phyloP scores from a whole-genome alignment of 1,140 invertebrate genomes.

The Magallana angulata region DNA sequence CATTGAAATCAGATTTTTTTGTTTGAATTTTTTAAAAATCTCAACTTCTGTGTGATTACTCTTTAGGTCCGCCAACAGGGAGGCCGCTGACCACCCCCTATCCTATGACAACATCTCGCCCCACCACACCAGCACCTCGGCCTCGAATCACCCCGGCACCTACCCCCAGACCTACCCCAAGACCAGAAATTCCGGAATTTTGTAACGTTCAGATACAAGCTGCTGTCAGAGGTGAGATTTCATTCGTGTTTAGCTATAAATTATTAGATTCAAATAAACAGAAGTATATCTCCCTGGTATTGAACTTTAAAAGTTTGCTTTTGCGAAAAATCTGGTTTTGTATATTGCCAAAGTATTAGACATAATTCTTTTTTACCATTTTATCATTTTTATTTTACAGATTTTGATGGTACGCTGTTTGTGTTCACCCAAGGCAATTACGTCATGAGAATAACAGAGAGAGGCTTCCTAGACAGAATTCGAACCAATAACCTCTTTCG shows the following conservation, averaged over 20 bases:
- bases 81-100: neutral
- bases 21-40: too few species aligned
- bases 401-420: slow-evolving; percentile 37
- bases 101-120: neutral
- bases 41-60: too few species aligned
- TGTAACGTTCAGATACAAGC: neutral
- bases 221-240: neutral
- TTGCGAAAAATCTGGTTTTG: neutral
- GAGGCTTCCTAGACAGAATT: neutral
- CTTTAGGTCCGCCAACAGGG: neutral
- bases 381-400: neutral
- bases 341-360: too few species aligned
- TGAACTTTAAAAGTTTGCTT: neutral
- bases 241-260: too few species aligned
- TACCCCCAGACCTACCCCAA: neutral
- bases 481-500: neutral
- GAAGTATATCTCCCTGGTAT: neutral
- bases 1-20: too few species aligned
- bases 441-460: neutral
- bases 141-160: neutral
- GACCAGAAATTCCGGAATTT: neutral
- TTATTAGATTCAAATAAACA: neutral
- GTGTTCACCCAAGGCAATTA: neutral
- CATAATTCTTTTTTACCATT: too few species aligned
- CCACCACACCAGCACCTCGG: neutral